A percentile compares a stretch with the other conserved stretches of the same genome.
phyloP scores from a whole-genome alignment of 2,113 vertebrate species.

The Damaliscus lunatus region DNA sequence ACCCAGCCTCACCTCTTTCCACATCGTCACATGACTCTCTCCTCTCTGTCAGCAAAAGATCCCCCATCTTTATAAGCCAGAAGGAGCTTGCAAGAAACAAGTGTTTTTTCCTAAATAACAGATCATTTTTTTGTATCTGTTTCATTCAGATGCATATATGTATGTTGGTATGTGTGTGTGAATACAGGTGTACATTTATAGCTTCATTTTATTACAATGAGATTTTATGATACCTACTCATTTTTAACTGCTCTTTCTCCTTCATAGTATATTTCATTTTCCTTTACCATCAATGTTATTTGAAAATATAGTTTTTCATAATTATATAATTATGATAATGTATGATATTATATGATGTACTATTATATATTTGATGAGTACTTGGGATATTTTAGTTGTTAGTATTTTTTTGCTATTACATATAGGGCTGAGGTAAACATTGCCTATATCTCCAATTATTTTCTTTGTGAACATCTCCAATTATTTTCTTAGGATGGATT shows the following conservation, averaged over 20 bases:
- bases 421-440: background rate
- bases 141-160: background rate
- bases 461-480: background rate
- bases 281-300: background rate
- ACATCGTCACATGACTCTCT: accelerated
- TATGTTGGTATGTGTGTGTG: background rate
- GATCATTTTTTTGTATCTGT: background rate
- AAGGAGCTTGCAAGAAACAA: background rate
- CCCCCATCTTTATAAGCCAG: background rate
- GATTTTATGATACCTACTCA: background rate
- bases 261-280: background rate
- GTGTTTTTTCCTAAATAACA: background rate
- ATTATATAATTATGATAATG: background rate
- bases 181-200: background rate
- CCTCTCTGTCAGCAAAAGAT: background rate
- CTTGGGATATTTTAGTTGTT: background rate
- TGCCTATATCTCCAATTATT: background rate
- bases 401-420: background rate
- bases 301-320: background rate
- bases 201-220: background rate
- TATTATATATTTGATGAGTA: background rate
- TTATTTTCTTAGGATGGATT: background rate
- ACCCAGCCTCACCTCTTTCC: background rate
- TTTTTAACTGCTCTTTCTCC: background rate
- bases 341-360: background rate